These are phyloP conservation scores for Diaprepes abbreviatus DNA, from an alignment of 2,888 invertebrate genomes.

Conservation along the genomic window DNA sequence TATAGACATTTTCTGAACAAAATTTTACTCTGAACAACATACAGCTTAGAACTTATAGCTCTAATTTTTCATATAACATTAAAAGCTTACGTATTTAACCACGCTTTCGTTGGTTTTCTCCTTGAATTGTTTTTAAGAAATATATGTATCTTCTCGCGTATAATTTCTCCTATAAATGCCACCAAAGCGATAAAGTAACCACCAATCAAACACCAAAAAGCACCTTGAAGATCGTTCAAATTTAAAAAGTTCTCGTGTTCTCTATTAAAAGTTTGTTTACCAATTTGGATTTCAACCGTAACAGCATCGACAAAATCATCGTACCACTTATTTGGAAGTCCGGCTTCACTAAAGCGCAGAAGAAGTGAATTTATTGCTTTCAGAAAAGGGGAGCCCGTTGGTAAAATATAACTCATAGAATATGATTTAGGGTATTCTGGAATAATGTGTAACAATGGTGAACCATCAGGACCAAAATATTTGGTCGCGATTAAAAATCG, in stretches of 20 bases:
- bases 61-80: no score
- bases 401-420: conserved; percentile 66
- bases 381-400: conserved; percentile 65
- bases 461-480: conserved; percentile 59
- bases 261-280: background rate
- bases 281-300: background rate
- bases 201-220: conserved; percentile 5
- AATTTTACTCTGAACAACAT: no score
- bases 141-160: no score
- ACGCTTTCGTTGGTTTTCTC: no score
- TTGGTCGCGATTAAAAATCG: conserved; percentile 57
- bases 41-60: background rate
- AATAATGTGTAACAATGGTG: conserved; percentile 65
- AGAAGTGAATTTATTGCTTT: conserved; percentile 63
- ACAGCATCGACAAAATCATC: conserved; percentile 46
- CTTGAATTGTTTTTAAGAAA: no score
- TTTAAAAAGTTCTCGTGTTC: background rate
- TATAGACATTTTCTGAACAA: no score
- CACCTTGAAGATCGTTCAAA: background rate
- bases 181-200: background rate
- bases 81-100: no score
- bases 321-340: conserved; percentile 65
- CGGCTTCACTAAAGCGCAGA: conserved; percentile 59
- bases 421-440: conserved; percentile 66
- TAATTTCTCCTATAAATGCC: background rate